A percentile compares a stretch with the other conserved stretches of the same genome.
Conservation (phyloP, 2,113 vertebrate species). For the Brachirus orientalis region DNA sequence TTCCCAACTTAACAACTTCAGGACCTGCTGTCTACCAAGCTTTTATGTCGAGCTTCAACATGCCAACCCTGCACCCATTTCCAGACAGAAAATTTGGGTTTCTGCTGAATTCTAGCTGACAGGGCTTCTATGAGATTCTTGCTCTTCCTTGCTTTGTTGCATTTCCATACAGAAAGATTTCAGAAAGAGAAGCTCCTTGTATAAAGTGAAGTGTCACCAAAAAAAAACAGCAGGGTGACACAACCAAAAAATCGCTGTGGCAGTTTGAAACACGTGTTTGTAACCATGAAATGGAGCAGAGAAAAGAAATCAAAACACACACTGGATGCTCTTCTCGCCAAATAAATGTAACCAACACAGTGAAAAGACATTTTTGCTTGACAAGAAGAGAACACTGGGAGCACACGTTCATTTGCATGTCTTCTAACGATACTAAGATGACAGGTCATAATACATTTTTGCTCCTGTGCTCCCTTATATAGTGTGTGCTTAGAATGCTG, state of each 20-base stretch:
- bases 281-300: conserved; percentile 63
- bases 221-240: conserved; percentile 31
- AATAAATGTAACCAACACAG: conserved; percentile 63
- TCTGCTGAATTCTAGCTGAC: conserved; percentile 41
- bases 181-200: conserved; percentile 45
- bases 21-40: conserved; percentile 18
- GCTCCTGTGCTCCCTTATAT: background rate
- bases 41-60: conserved; percentile 17
- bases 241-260: conserved; percentile 58
- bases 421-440: conserved; percentile 44
- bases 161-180: conserved; percentile 42
- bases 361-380: conserved; percentile 51
- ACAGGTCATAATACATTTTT: conserved; percentile 38
- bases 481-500: conserved; percentile 48
- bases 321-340: conserved; percentile 53
- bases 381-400: conserved; percentile 42
- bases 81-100: conserved; percentile 16
- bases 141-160: conserved; percentile 36
- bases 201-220: conserved; percentile 47
- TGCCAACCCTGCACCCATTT: conserved; percentile 10
- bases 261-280: conserved; percentile 61
- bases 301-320: conserved; percentile 63
- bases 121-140: conserved; percentile 18
- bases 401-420: conserved; percentile 57
- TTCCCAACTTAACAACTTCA: conserved; percentile 8